phyloP scores from a whole-genome alignment of 2,113 vertebrate species.

The Catagonus wagneri region DNA sequence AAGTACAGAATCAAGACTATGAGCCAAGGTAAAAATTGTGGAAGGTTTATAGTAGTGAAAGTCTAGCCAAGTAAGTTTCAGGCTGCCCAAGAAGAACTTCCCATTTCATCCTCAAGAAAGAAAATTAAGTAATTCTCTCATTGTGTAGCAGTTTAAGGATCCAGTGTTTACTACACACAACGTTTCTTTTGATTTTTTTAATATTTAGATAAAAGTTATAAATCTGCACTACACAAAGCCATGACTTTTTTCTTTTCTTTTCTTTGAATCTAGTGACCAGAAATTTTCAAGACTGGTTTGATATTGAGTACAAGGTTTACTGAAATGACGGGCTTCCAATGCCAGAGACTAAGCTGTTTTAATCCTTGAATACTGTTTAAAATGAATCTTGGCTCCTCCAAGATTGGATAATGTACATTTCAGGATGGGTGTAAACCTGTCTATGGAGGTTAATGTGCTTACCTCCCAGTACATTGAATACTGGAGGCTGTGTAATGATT shows the following conservation, averaged over 20 bases:
- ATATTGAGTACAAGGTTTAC: neutral
- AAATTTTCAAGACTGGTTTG: neutral
- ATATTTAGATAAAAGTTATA: neutral
- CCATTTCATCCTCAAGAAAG: neutral
- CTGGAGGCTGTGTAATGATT: neutral
- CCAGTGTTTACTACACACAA: neutral
- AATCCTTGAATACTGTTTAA: neutral
- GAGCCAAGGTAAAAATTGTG: neutral
- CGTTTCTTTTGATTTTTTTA: neutral
- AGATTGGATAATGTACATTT: neutral
- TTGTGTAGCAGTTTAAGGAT: no score
- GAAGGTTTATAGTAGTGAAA: neutral
- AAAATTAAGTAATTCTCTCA: neutral
- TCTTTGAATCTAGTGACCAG: neutral
- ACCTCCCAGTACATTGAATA: neutral
- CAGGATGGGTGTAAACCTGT: neutral
- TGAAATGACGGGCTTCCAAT: neutral
- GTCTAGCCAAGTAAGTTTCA: neutral
- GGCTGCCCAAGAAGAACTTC: neutral
- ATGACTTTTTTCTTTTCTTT: neutral
- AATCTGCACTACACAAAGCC: neutral
- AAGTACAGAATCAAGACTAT: neutral
- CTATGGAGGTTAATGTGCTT: neutral
- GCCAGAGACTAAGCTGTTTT: neutral
- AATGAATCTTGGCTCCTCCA: neutral